Evolutionary conservation across 2,888 invertebrate genomes (phyloP), one percentile per base, ranked within the genome.

Genomic region (Steinernema scapterisci): DNA sequence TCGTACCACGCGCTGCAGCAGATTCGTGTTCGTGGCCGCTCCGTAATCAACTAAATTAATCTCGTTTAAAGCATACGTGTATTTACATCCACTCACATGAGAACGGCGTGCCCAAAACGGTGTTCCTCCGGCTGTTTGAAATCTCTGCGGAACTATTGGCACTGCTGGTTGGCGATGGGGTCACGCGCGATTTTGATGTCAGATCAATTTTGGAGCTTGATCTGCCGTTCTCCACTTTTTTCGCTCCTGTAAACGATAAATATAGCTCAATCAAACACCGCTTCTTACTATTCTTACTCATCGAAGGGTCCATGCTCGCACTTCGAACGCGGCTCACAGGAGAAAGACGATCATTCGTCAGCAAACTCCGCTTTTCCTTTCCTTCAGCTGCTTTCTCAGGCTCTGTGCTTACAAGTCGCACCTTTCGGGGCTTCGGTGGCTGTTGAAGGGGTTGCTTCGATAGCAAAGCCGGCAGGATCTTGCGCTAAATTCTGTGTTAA

Each of bases 1-100:
- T 19, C 81, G 72, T 19, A 82, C 78, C 0, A 84, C 83, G 46
- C 82, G 72, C 46, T 83, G 84, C n/a, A 84, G 70, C 13, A 84
- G 70, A 54, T 78, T 78, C 44, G 79, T 78, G 11, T 81, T 80
- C 21, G 75, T 76, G 5, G 81, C 78, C 44, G 21, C 51, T 2
- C 51, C 51, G 31, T 63, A 63, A 25, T 63, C 63, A 31, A 11
- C 63, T 63, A 21, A 11, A 52, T 21, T 21, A 21, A n/a, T 2
- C 11, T 48, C 19, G 6, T 52, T 23, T 9, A 19, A 21, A 7
- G 2, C 23, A 23, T 21, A 9, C 23, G 19, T 1, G 11, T 45
- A 45, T 16, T 16, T 48, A 48, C 48, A 48, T n/a, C n/a, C n/a
- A 38, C 38, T 38, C 38, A 38, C 38, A 9, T 38, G 38, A 38